Percentiles rank a stretch among this genome's conserved stretches.
These are phyloP conservation scores for Mythimna loreyi DNA, from an alignment of 2,888 invertebrate genomes.

Conservation along the genomic window DNA sequence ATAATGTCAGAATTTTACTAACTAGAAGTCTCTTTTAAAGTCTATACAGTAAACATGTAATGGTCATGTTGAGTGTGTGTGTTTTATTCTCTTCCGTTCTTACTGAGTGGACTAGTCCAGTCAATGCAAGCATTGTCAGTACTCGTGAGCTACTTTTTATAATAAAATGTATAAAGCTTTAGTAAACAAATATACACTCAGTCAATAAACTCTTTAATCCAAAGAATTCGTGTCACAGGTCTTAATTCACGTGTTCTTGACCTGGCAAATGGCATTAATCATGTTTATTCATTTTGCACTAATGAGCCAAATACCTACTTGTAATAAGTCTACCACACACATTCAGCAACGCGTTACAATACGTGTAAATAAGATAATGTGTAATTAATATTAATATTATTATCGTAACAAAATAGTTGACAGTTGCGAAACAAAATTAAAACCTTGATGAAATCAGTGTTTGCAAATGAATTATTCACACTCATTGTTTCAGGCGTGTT, in stretches of 20 bases:
- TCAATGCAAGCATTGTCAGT: no score
- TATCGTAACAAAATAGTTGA: slow-evolving; percentile 27
- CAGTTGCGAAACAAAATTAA: slow-evolving; percentile 49
- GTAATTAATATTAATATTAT: slow-evolving; percentile 14
- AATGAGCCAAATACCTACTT: slow-evolving; percentile 9
- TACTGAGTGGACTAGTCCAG: no score
- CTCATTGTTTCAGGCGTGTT: slow-evolving; percentile 61
- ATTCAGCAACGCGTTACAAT: slow-evolving; percentile 13
- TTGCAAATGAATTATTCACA: slow-evolving; percentile 66
- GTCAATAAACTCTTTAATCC: not conserved
- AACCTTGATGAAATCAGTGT: slow-evolving; percentile 54
- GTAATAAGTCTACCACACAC: not conserved
- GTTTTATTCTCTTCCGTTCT: no score
- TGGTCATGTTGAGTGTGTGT: no score
- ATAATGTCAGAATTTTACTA: no score
- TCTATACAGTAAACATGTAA: no score
- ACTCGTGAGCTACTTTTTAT: not conserved
- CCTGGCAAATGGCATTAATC: not conserved
- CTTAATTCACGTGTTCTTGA: slow-evolving; percentile 3
- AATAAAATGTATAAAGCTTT: not conserved
- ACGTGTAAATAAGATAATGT: slow-evolving; percentile 12
- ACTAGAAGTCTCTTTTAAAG: no score
- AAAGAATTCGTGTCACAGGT: not conserved
- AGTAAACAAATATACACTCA: not conserved
- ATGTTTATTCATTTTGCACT: slow-evolving; percentile 10